Base-by-base conservation (phyloP, 2,797 vertebrate genomes). In the Cuniculus paca region DNA sequence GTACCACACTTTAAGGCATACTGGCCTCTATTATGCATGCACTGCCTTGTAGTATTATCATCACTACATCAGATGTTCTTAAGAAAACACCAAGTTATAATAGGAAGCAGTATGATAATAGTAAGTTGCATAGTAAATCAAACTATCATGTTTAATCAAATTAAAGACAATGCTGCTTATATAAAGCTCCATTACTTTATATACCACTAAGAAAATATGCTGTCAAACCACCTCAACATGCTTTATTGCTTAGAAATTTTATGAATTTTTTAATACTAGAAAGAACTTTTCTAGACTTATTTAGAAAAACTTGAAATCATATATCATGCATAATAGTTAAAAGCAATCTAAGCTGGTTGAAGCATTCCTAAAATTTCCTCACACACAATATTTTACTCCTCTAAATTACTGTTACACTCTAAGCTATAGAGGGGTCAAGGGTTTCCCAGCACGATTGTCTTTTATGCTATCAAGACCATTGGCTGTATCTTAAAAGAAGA, bases 271-370 rank as follows among this genome's bases (percentile, higher is more conserved):
- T 74, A 96, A 85, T 63, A 77, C 6, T 81, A n/a, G 42, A 56
- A 93, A 93, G 78, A 93, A 24, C 22, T 42, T 10, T 93, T 86
- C 80, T 42, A 96, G 89, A 78, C 24, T 85, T 78, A 60, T 1
- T 56, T 81, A 75, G 24, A 79, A 84, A 68, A 42, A 60, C 94
- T 52, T 22, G 39, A 83, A 90, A 79, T 24, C 16, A 74, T 16
- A 8, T 26, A 68, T 54, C n/a, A 88, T 48, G 8, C 26, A 75
- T 31, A 86, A 22, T 72, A 93, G 72, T 82, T 34, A 82, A 34
- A 89, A 91, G 85, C 20, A 92, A 78, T 65, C n/a, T 82, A 94
- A 86, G 22, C 34, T 87, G n/a, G n/a, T 70, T 87, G 42, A 54
- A 11, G 17, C 82, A 56, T 54, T 92, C 36, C 63, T 85, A 77